Base-by-base conservation (phyloP, 2,797 vertebrate genomes). In the Myotis planiceps region DNA sequence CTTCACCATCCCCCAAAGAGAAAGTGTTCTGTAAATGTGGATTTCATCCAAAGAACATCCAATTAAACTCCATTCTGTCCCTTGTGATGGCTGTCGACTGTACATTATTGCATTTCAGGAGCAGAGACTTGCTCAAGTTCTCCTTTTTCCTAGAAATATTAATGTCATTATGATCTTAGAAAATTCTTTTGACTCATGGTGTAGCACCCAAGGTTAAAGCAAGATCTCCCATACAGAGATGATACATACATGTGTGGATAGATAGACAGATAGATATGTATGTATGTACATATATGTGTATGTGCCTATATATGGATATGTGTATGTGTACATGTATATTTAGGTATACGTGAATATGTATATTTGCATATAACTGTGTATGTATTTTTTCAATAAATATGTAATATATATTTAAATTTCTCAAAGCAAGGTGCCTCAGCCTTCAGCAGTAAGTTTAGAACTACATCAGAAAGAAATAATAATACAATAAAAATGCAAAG, bases 11-110 rank as follows among this genome's bases (percentile, higher is more conserved):
- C 51, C 29, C 78, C 42, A 66, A 86, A 92, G 94, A 96, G 79
- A 97, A 96, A 95, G 80, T 94, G 93, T 96, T 97, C 94, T 96
- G 79, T 94, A 94, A 97, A 97, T 79, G 95, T 96, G 96, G 91
- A 51, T 90, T 96, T 98, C 68, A 88, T 93, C 92, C 53, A 78
- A 39, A 88, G 97, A 96, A 76, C 1, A 95, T 97, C 96, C 27
- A 80, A 94, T 94, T 90, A 94, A 95, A 25, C 34, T 97, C 66
- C 2, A 45, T 27, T 96, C 58, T 75, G 19, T 58, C 39, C 4
- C 4, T 21, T 58, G 13, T 76, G 87, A 19, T 0, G 9, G 71
- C 69, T 72, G 94, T 45, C 37, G 93, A 96, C 96, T 90, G 69
- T 76, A 53, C 74, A 42, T 4, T n/a, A 32, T 75, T 79, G 5